Percentiles rank a stretch among this genome's conserved stretches.
phyloP scores from a whole-genome alignment of 1,140 invertebrate species.

The Bombus cullumanus region DNA sequence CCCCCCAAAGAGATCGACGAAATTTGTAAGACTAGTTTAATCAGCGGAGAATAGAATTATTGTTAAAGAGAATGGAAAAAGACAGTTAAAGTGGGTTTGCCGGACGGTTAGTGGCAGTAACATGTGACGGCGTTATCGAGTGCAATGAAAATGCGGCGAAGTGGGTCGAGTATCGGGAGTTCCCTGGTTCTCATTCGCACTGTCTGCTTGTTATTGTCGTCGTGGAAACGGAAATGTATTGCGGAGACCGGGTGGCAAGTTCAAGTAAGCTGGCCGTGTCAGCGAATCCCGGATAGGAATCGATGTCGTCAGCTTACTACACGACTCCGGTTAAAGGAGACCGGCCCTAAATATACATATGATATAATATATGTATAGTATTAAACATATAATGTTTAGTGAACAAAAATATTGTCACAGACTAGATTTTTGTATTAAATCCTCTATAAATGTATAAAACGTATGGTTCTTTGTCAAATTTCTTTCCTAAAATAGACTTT shows the following conservation, averaged over 20 bases:
- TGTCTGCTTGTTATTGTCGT: constrained; percentile 20
- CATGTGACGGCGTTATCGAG: constrained; percentile 39
- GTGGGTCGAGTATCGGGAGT: constrained; percentile 33
- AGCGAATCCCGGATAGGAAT: constrained; percentile 21
- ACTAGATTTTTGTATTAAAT: too few relatives aligned
- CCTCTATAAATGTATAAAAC: too few relatives aligned
- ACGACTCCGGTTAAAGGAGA: neutral
- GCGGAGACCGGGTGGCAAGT: constrained; percentile 17
- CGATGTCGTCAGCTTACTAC: constrained; percentile 3
- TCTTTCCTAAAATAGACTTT: too few relatives aligned
- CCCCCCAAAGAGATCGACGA: neutral
- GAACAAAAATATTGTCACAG: too few relatives aligned
- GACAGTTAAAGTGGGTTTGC: neutral
- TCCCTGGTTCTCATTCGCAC: constrained; percentile 4
- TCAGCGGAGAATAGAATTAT: neutral
- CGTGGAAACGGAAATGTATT: constrained; percentile 34
- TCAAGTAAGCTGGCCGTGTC: constrained; percentile 2
- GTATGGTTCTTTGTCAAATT: too few relatives aligned
- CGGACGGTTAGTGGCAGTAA: neutral
- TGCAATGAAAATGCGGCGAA: constrained; percentile 38
- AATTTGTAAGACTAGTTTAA: neutral
- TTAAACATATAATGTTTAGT: too few relatives aligned
- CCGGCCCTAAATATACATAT: neutral
- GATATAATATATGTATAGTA: too few relatives aligned
- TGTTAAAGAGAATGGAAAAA: neutral